Evolutionary conservation across 2,113 vertebrate genomes (phyloP).

Genomic region (Tetrax tetrax): DNA sequence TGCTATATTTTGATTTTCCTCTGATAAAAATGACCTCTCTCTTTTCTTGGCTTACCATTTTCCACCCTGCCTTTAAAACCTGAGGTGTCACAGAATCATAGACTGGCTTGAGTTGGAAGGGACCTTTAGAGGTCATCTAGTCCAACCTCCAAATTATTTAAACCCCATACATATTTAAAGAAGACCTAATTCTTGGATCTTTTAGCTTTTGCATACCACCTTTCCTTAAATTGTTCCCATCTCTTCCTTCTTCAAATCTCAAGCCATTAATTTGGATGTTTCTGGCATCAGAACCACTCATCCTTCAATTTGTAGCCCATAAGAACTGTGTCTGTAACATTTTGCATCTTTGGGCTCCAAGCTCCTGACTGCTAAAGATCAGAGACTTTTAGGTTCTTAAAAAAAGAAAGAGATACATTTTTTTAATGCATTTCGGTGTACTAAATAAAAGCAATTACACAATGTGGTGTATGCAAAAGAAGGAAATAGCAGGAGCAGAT

Average conservation of each 20-base stretch:
- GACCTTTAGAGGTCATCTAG: no score
- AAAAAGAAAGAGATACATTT: no score
- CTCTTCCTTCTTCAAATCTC: not conserved
- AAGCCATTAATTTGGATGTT: not conserved
- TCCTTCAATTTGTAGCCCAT: not conserved
- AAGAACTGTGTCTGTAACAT: accelerated
- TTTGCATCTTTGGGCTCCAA: not conserved
- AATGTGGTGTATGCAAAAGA: not conserved
- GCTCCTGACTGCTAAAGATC: not conserved
- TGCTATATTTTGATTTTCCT: not conserved
- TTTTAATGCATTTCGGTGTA: not conserved
- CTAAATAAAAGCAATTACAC: not conserved
- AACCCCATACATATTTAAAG: not conserved
- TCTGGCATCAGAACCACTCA: not conserved
- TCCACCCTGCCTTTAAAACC: not conserved
- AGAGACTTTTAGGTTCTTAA: not conserved
- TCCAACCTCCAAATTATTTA: no score
- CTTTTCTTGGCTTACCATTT: not conserved
- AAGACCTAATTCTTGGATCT: not conserved
- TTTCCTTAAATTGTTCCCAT: not conserved
- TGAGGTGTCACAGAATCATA: no score
- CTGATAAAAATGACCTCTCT: not conserved
- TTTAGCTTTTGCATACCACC: not conserved
- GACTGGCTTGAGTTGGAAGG: no score
- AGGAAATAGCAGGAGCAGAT: not conserved